Conservation (phyloP, 1,140 invertebrate species). For the Leptinotarsa texana region DNA sequence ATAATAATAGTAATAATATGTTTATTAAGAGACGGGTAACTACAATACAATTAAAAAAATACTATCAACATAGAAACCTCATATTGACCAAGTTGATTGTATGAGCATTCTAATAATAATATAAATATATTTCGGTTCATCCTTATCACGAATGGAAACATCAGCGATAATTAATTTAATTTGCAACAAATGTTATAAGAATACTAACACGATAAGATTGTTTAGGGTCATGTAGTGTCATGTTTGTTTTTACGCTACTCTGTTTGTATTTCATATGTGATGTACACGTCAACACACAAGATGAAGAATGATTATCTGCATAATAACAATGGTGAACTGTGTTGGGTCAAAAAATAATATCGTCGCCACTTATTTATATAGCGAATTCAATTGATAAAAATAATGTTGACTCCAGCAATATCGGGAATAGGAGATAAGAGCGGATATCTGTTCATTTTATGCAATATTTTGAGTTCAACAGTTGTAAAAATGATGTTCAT, state of each 20-base stretch:
- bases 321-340: slow-evolving; percentile 14
- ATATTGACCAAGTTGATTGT: too few relatives aligned
- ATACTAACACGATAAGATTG: not conserved
- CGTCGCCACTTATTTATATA: slow-evolving; percentile 8
- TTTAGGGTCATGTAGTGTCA: not conserved
- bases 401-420: not conserved
- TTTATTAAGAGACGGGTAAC: too few relatives aligned
- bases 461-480: not conserved
- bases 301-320: not conserved
- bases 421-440: not conserved
- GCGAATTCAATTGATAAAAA: not conserved
- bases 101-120: too few relatives aligned
- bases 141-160: not conserved
- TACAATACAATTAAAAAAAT: too few relatives aligned
- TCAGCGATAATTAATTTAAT: not conserved
- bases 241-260: not conserved
- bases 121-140: not conserved
- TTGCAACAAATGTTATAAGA: not conserved
- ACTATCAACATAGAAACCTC: too few relatives aligned
- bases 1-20: too few relatives aligned
- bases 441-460: not conserved
- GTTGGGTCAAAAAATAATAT: not conserved
- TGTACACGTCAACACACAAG: not conserved
- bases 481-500: not conserved
- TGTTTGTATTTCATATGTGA: not conserved